These are phyloP conservation scores for Lottia gigantea DNA, from an alignment of 2,888 invertebrate genomes.

Conservation along the genomic window DNA sequence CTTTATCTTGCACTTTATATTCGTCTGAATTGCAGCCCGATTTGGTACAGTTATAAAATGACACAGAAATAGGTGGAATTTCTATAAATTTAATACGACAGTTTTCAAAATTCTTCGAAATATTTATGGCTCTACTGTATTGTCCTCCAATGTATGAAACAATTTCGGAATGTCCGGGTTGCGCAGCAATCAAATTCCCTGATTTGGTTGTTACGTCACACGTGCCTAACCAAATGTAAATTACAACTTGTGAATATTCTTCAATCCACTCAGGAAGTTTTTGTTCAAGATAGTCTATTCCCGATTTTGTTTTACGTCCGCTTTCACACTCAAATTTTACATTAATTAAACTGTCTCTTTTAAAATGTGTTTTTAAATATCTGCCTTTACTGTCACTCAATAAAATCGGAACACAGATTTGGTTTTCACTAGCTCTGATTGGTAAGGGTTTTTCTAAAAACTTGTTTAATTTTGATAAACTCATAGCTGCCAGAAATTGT, in stretches of 20 bases:
- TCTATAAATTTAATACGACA: background rate
- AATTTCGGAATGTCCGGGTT: background rate
- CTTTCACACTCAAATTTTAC: background rate
- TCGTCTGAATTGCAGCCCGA: background rate
- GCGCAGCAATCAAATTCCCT: background rate
- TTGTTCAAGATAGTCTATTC: too few species aligned
- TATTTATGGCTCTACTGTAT: background rate
- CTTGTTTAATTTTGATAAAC: background rate
- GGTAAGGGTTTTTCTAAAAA: background rate
- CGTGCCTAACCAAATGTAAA: background rate
- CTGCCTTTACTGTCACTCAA: background rate
- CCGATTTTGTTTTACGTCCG: too few species aligned
- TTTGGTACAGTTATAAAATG: background rate
- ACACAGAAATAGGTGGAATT: too few species aligned
- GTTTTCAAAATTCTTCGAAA: background rate
- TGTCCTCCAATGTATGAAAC: background rate
- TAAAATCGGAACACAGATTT: background rate
- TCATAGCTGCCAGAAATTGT: too few species aligned
- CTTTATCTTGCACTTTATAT: background rate
- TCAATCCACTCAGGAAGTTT: background rate
- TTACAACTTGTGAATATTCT: background rate
- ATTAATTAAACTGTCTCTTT: background rate
- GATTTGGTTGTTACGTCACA: background rate
- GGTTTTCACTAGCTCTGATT: background rate
- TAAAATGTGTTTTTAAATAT: background rate